Evolutionary conservation across 1,140 invertebrate species (phyloP), one percentile per base, ranked within the genome.

Genomic region (Megathymus violae): DNA sequence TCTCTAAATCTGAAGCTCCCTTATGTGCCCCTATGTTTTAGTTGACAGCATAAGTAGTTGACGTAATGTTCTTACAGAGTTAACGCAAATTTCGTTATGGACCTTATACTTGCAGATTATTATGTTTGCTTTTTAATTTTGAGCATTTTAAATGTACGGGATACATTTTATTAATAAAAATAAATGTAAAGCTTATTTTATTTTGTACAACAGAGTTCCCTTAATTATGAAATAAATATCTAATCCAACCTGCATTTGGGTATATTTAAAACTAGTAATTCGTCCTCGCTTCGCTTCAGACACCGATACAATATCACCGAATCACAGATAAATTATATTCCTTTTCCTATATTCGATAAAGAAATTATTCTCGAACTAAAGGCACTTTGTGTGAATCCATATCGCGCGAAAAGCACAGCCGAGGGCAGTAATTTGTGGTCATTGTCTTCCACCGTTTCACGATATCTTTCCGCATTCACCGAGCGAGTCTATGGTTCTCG

Each of bases 371-470:
- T 31, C 9, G 44, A 46, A 46, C 40, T 62, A 77, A 69, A 76
- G 74, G 67, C 46, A 51, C 61, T 69, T 70, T 72, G 59, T 38
- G 62, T 51, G 52, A 48, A 50, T 46, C 46, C 40, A 60, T 44
- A 41, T n/a, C 40, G 63, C 40, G 61, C 47, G 63, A 61, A 43
- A 47, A 48, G 52, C 62, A 15, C 50, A 68, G 70, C 73, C 69
- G 44, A 62, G 76, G 74, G 69, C 73, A 31, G 41, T 71, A 80
- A 76, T 84, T 80, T 80, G 72, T 69, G 67, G 67, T 69, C 80
- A 82, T 82, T 79, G 81, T 82, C 72, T 74, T 69, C 60, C 61
- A 68, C 62, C 62, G 68, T 73, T 69, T 56, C 63, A 67, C 66
- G 62, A 68, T 80, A 80, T 74, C 71, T 75, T 68, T 44, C 50